Base-by-base conservation (phyloP, 2,888 invertebrate species). In the Morpho helenor region DNA sequence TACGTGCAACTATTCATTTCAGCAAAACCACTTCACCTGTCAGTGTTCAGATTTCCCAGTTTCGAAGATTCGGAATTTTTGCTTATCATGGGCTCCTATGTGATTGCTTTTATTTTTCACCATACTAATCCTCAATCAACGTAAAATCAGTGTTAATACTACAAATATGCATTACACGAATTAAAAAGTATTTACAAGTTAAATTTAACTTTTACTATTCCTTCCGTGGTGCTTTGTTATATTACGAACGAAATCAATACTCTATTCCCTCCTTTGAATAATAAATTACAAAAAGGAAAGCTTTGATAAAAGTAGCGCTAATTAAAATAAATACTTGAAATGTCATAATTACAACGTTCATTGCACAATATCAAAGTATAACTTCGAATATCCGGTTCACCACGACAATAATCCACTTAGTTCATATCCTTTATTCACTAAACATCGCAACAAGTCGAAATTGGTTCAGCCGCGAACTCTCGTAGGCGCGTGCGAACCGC, bases 401-500 rank as follows among this genome's bases (percentile, higher is more conserved):
- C 60, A 59, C 60, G 52, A 49, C 52, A 60, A 42, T 44, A 52
- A 51, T 39, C 41, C 59, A 57, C 52, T 52, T 39, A 43, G 56
- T 58, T 60, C 48, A 60, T 63, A 62, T 57, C 57, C 61, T 63
- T 62, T 49, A 64, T 64, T 67, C 64, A 66, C 52, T 54, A 66
- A 71, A 54, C 66, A 70, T 74, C 70, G 73, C 71, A 74, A 74
- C 73, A 75, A 73, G 68, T 74, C 74, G 63, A 63, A 65, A 59
- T 40, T 10, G 50, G 56, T 40, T 44, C 47, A 54, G 48, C 8
- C 51, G 52, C 65, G 53, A 44, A 16, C 3, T 46, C 42, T 40
- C 53, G 53, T 50, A 58, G 49, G 68, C 72, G 68, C 82, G 84
- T 69, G 79, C 69, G 72, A 60, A 52, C 67, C 75, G 74, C 73